phyloP scores from a whole-genome alignment of 2,113 vertebrate species.

The Hippocampus mohnikei region DNA sequence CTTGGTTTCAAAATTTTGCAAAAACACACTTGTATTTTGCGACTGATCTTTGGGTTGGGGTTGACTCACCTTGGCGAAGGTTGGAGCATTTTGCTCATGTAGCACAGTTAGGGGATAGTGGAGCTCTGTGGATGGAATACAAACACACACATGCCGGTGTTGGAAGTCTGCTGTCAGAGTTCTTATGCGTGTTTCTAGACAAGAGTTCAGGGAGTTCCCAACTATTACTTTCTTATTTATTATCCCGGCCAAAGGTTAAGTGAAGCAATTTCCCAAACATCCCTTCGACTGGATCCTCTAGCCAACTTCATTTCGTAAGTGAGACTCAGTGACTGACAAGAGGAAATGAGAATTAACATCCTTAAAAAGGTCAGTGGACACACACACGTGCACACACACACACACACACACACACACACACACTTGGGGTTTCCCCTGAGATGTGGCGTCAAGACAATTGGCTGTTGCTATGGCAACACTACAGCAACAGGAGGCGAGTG shows the following conservation, averaged over 20 bases:
- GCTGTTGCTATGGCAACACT: slow-evolving; percentile 51
- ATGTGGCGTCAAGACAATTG: slow-evolving; percentile 41
- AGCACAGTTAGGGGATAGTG: slow-evolving; percentile 57
- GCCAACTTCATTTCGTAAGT: slow-evolving; percentile 21
- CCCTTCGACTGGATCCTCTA: slow-evolving; percentile 7
- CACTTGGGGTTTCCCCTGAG: slow-evolving; percentile 33
- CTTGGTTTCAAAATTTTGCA: too few relatives aligned
- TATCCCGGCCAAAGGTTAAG: slow-evolving; percentile 16
- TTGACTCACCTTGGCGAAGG: slow-evolving; percentile 58
- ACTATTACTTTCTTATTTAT: not conserved
- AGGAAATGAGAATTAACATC: slow-evolving; percentile 37
- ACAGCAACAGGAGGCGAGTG: slow-evolving; percentile 39
- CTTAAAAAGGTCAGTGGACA: slow-evolving; percentile 36
- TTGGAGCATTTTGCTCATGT: slow-evolving; percentile 57
- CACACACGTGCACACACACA: not conserved
- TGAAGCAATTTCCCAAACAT: slow-evolving; percentile 17
- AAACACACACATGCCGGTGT: slow-evolving; percentile 19
- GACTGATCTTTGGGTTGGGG: not conserved
- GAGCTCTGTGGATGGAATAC: slow-evolving; percentile 55
- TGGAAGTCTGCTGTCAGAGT: not conserved
- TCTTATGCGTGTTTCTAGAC: not conserved
- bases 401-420: slow-evolving; percentile 1
- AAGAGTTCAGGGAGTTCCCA: not conserved
- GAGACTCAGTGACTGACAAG: slow-evolving; percentile 37
- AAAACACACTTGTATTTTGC: not conserved